phyloP scores from a whole-genome alignment of 2,797 vertebrate species.

The Cuniculus paca region DNA sequence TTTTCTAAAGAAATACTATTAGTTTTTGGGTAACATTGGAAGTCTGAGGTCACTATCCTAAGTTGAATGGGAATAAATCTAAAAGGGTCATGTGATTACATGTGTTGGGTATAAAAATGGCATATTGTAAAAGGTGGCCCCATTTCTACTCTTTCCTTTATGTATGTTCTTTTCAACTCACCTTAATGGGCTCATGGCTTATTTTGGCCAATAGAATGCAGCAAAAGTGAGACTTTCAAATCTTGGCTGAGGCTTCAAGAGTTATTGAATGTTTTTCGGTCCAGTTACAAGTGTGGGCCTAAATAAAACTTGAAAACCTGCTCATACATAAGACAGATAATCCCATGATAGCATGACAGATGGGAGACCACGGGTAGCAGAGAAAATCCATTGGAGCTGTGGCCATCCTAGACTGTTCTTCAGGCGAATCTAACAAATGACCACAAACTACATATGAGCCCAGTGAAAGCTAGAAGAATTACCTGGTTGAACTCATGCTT shows the following conservation, averaged over 20 bases:
- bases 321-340: neutral
- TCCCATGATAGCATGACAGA: neutral
- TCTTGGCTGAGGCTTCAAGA: neutral
- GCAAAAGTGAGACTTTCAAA: neutral
- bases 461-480: neutral
- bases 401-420: neutral
- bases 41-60: neutral
- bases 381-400: neutral
- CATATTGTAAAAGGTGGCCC: neutral
- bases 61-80: neutral
- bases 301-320: neutral
- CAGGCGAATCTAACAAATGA: neutral
- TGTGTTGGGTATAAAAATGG: neutral
- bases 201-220: neutral
- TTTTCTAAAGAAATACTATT: neutral
- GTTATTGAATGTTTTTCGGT: neutral
- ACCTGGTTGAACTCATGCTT: neutral
- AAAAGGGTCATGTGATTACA: neutral
- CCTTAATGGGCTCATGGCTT: neutral
- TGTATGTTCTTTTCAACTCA: neutral
- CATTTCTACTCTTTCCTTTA: neutral
- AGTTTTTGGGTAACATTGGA: neutral
- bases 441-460: neutral
- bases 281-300: neutral
- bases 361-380: neutral